A percentile compares a stretch with the other conserved stretches of the same genome.
Evolutionary conservation across 1,140 invertebrate genomes (phyloP).

Genomic region (Luehdorfia chinensis): DNA sequence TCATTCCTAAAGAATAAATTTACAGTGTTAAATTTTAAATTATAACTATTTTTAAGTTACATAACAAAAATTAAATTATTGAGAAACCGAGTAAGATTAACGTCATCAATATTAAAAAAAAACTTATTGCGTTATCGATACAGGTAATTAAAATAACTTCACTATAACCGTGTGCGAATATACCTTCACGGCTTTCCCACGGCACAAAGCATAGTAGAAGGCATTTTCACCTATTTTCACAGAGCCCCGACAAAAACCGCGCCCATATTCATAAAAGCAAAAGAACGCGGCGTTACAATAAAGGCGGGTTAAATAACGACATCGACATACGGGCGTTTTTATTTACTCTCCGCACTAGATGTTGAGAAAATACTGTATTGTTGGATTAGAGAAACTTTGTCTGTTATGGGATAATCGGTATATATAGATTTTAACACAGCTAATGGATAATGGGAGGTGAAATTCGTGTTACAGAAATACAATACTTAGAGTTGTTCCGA

Average conservation of each 20-base stretch:
- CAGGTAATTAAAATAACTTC: no score
- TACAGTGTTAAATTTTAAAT: no score
- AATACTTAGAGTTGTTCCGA: neutral
- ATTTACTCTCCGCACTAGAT: constrained; percentile 32
- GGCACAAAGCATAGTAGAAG: constrained; percentile 36
- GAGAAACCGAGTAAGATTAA: no score
- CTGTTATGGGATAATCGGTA: constrained; percentile 9
- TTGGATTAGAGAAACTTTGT: constrained; percentile 17
- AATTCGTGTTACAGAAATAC: neutral
- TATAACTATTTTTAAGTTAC: no score
- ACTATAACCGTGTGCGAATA: constrained; percentile 22
- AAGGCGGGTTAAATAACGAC: constrained; percentile 35
- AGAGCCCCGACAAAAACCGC: constrained; percentile 46
- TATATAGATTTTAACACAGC: constrained; percentile 22
- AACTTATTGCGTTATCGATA: no score
- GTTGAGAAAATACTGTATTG: constrained; percentile 28
- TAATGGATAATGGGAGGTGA: constrained; percentile 1
- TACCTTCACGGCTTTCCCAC: constrained; percentile 44
- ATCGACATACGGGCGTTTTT: constrained; percentile 44
- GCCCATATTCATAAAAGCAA: constrained; percentile 46
- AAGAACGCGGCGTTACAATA: constrained; percentile 39
- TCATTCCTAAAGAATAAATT: no score
- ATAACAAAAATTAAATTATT: no score
- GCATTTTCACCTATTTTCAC: constrained; percentile 68
- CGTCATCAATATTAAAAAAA: no score